These are phyloP conservation scores for Coptotermes formosanus DNA, from an alignment of 1,140 invertebrate species.

Conservation along the genomic window DNA sequence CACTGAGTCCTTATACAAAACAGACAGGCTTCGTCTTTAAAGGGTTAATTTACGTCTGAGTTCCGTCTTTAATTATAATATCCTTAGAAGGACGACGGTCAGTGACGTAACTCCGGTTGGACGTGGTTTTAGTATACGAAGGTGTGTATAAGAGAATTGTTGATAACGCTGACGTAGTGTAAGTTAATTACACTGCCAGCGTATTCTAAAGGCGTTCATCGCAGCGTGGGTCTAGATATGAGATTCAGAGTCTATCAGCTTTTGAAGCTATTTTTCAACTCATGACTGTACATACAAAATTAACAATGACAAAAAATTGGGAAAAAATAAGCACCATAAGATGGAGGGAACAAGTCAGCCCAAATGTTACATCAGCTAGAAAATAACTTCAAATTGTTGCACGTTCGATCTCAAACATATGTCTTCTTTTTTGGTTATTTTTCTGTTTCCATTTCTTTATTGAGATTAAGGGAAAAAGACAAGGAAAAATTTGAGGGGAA, in stretches of 20 bases:
- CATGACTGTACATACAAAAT: slow-evolving; percentile 3
- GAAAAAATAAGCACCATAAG: not conserved
- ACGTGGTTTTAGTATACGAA: not conserved
- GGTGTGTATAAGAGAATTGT: not conserved
- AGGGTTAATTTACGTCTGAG: not conserved
- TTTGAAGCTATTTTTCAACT: slow-evolving; percentile 2
- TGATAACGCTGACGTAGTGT: not conserved
- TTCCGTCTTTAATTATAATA: not conserved
- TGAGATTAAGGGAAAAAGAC: slow-evolving; percentile 14
- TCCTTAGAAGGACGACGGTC: not conserved
- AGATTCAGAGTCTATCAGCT: not conserved
- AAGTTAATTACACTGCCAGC: slow-evolving; percentile 11
- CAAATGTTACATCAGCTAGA: slow-evolving; percentile 3
- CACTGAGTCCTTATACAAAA: too few species aligned
- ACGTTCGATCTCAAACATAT: not conserved
- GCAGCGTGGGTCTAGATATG: not conserved
- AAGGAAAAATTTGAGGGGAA: slow-evolving; percentile 1
- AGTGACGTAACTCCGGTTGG: not conserved
- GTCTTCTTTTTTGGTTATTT: not conserved
- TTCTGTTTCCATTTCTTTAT: not conserved
- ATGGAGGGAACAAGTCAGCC: not conserved
- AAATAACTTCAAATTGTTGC: slow-evolving; percentile 6
- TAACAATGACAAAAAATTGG: not conserved
- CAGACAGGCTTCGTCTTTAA: too few species aligned
- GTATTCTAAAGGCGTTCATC: not conserved